Base-by-base conservation (phyloP, 2,888 invertebrate genomes). In the Xestia xanthographa region DNA sequence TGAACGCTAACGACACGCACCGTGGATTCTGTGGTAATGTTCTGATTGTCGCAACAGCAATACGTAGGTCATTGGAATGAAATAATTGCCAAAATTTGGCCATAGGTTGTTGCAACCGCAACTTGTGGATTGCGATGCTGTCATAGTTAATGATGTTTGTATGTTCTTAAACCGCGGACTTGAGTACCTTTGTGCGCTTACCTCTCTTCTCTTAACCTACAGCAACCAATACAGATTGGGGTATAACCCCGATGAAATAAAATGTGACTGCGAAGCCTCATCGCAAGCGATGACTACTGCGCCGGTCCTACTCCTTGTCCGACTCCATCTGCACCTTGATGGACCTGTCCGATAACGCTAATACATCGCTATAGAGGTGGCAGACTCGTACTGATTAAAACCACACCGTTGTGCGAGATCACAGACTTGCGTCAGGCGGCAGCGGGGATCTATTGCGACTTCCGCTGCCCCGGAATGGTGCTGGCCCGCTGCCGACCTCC, bases 11-110 rank as follows among this genome's bases (percentile, higher is more conserved):
- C 68, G 56, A 50, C 43, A 66, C 77, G 65, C 77, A 48, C 60
- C 14, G 63, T 48, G 58, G 17, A 53, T 72, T 82, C 66, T 82
- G 82, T 58, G 72, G 82, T 62, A 85, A 82, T 77, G 82, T 50
- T 29, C 58, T 9, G 66, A 68, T 74, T 81, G 72, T 74, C 71
- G 82, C 41, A 83, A 83, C 62, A 70, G 5, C 58, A 38, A 63
- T 77, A 60, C 71, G 26, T 56, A 56, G 58, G 12, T 56, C 62
- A 34, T 66, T 76, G 53, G 67, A 71, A 71, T 68, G 72, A 85
- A 82, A 65, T 73, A 53, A 58, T 60, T 60, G 17, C 72, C 82
- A 82, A 83, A 83, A 85, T 71, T 72, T 73, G 9, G 53, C 66
- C 62, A 75, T 56, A 48, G 56, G 29, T 45, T 80, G 63, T 56